phyloP scores from a whole-genome alignment of 2,888 invertebrate species.

The Amphipoea oculea region DNA sequence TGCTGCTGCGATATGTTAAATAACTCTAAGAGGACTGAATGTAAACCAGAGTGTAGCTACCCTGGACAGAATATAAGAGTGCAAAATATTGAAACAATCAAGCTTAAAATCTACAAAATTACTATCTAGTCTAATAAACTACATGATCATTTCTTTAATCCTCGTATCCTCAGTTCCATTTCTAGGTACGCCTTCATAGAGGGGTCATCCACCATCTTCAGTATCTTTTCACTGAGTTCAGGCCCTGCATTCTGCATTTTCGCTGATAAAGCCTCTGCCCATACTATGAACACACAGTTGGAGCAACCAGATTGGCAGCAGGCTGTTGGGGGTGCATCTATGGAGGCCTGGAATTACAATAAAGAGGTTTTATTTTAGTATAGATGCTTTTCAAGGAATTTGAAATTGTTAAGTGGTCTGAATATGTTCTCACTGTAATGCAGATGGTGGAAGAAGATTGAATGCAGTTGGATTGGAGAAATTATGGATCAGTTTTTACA shows the following conservation, averaged over 20 bases:
- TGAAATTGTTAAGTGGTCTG: background rate
- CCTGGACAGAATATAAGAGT: background rate
- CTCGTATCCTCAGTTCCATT: constrained; percentile 92
- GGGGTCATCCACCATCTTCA: constrained; percentile 94
- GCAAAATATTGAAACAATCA: background rate
- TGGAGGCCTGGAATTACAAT: constrained; percentile 78
- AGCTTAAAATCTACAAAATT: background rate
- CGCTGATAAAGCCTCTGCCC: constrained; percentile 94
- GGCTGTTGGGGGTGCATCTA: constrained; percentile 94
- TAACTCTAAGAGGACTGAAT: background rate
- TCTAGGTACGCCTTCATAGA: constrained; percentile 95
- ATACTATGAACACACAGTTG: constrained; percentile 98
- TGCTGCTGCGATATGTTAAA: background rate
- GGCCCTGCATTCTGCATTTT: constrained; percentile 92
- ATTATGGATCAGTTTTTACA: background rate
- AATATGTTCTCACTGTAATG: background rate
- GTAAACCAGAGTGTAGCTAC: background rate
- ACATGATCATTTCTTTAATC: constrained; percentile 71
- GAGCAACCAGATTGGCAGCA: constrained; percentile 98
- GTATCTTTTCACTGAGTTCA: constrained; percentile 92
- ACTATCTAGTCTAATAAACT: background rate
- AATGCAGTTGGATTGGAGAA: background rate
- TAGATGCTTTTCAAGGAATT: background rate
- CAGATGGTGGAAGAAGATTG: background rate
- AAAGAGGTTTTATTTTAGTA: background rate